Base-by-base conservation (phyloP, 2,888 invertebrate genomes). In the Taenaris catops region DNA sequence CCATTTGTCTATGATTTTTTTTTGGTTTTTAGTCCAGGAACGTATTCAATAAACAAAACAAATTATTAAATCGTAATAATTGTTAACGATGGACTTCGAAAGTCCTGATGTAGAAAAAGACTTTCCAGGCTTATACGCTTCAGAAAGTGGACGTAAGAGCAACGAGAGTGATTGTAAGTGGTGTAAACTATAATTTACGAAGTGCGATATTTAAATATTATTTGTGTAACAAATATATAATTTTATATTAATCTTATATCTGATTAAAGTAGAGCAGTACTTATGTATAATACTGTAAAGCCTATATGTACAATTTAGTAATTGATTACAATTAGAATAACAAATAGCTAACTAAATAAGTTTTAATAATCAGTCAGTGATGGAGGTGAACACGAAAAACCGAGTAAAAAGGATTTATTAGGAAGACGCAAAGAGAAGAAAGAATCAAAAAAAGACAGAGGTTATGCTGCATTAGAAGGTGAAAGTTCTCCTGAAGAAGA, bases 401-500 rank as follows among this genome's bases (percentile, higher is more conserved):
- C 91, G 32, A 91, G 92, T 48, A 95, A 94, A 58, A 95, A 94
- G 57, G 95, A 95, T 58, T 80, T 93, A 25, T 75, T 95, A 51
- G 94, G 94, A 0, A 91, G 94, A 45, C 88, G 93, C 0, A 96
- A 95, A 62, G 96, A 96, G 36, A 94, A 94, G 54, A 96, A 95
- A 66, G 95, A 94, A 55, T 89, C 91, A 23, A 94, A 95, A 59
- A 84, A 84, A 70, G 96, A 96, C 59, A 89, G 94, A 53, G 96
- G 97, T 1, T 97, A 97, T 89, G 96, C 96, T 26, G 95, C 96
- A 10, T 87, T 97, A 53, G 97, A 95, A 74, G 97, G 96, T 21
- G 96, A 96, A 73, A 96, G 97, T 62, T 97, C 97, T 0, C 95
- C 94, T 2, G 96, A 96, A 64, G 96, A 96, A 57, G 95, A 94